Percentiles rank a stretch among this genome's conserved stretches.
Conservation (phyloP, 2,888 invertebrate genomes). For the Morinoia aosen region DNA sequence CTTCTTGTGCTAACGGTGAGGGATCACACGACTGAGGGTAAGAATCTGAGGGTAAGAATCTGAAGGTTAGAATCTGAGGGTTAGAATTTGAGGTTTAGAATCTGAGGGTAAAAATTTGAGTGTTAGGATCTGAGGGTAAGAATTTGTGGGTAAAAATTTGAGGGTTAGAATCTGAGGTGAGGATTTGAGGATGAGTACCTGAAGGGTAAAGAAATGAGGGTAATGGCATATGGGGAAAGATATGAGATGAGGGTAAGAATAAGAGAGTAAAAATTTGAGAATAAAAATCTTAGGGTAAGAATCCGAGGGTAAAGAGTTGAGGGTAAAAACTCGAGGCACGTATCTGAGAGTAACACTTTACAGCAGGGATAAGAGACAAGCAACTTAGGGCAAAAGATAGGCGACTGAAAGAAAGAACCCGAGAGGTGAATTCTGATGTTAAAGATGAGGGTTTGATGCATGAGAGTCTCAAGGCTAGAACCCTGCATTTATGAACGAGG, state of each 20-base stretch:
- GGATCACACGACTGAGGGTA: neutral
- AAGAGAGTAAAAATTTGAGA: neutral
- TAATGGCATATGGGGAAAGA: too few relatives aligned
- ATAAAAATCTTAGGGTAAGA: neutral
- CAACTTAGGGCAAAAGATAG: too few relatives aligned
- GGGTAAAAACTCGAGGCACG: neutral
- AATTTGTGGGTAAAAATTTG: neutral
- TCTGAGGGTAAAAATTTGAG: neutral
- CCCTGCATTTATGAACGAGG: too few relatives aligned
- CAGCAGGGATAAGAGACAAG: too few relatives aligned
- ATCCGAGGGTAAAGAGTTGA: neutral
- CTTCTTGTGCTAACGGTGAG: neutral
- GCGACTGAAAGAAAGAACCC: too few relatives aligned
- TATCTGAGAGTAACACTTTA: too few relatives aligned
- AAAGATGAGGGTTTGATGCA: too few relatives aligned
- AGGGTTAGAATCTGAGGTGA: neutral
- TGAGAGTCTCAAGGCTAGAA: too few relatives aligned
- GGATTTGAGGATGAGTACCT: neutral
- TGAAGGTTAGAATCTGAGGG: neutral
- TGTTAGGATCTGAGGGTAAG: neutral
- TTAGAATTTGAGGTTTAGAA: neutral
- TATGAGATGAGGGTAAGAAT: neutral
- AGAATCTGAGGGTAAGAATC: neutral
- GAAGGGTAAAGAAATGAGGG: neutral
- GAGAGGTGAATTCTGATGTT: too few relatives aligned